Evolutionary conservation across 2,888 invertebrate species (phyloP).

Genomic region (Stratiomys singularior): DNA sequence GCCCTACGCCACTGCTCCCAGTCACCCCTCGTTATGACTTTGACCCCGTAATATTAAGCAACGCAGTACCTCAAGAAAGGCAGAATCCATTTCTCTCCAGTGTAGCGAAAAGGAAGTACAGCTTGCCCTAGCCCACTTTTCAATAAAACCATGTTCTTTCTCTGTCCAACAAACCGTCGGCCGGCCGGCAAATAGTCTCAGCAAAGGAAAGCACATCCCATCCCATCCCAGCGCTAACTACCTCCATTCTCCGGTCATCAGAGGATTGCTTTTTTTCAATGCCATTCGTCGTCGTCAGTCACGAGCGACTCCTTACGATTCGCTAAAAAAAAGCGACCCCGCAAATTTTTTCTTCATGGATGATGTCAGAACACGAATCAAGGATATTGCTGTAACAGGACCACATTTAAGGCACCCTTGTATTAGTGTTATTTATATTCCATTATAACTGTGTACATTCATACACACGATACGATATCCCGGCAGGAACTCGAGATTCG

Average conservation of each 20-base stretch:
- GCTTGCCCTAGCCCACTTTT: slow-evolving; percentile 44
- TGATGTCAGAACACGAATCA: slow-evolving; percentile 1
- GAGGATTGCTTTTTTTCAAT: slow-evolving; percentile 28
- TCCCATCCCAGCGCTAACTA: neutral
- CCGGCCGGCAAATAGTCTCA: neutral
- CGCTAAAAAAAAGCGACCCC: slow-evolving; percentile 46
- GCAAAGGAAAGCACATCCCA: slow-evolving; percentile 9
- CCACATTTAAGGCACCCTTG: slow-evolving; percentile 33
- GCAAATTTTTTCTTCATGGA: slow-evolving; percentile 25
- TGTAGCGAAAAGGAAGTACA: slow-evolving; percentile 28
- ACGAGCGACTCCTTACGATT: slow-evolving; percentile 48
- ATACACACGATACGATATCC: neutral
- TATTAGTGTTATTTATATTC: slow-evolving; percentile 45
- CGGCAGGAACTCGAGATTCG: neutral
- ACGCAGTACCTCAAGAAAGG: slow-evolving; percentile 27
- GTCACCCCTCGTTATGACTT: slow-evolving; percentile 26
- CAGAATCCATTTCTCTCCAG: neutral
- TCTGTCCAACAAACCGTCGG: slow-evolving; percentile 33
- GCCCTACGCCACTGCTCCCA: slow-evolving; percentile 44
- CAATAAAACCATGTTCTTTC: slow-evolving; percentile 26
- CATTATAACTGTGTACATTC: slow-evolving; percentile 35
- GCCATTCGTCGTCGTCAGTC: slow-evolving; percentile 25
- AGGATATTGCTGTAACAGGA: slow-evolving; percentile 5
- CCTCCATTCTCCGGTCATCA: slow-evolving; percentile 1
- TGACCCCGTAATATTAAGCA: slow-evolving; percentile 3